These are phyloP conservation scores for Hedya salicella DNA, from an alignment of 2,888 invertebrate species.

Conservation along the genomic window DNA sequence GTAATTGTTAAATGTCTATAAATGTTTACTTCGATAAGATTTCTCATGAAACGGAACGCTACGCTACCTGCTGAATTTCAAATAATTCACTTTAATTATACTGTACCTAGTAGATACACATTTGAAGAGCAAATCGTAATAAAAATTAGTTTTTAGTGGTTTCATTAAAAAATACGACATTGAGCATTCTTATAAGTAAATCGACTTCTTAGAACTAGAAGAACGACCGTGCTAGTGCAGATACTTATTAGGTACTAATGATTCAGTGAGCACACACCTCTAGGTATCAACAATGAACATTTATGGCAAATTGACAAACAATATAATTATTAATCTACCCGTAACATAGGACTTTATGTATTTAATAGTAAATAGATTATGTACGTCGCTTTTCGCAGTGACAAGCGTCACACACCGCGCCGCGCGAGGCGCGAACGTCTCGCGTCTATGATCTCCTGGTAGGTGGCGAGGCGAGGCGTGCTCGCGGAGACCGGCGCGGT, in stretches of 20 bases:
- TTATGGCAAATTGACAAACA: slow-evolving; percentile 78
- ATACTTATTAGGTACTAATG: slow-evolving; percentile 62
- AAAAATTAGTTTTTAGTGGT: slow-evolving; percentile 12
- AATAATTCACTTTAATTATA: neutral
- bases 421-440: slow-evolving; percentile 59
- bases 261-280: slow-evolving; percentile 72
- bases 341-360: slow-evolving; percentile 69
- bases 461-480: slow-evolving; percentile 7
- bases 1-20: slow-evolving; percentile 17
- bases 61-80: slow-evolving; percentile 18
- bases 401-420: slow-evolving; percentile 66
- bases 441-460: slow-evolving; percentile 28
- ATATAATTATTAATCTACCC: slow-evolving; percentile 67
- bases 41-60: slow-evolving; percentile 49
- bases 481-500: slow-evolving; percentile 65
- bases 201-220: slow-evolving; percentile 65
- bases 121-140: neutral
- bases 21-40: slow-evolving; percentile 52
- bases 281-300: slow-evolving; percentile 75
- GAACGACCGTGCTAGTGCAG: slow-evolving; percentile 79
- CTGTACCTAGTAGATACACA: neutral
- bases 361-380: slow-evolving; percentile 57
- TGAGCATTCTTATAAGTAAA: slow-evolving; percentile 77
- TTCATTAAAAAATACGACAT: slow-evolving; percentile 61
- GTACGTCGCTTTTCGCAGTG: slow-evolving; percentile 70